These are phyloP conservation scores for Heliconius ismenius DNA, from an alignment of 2,888 invertebrate species.

Conservation along the genomic window DNA sequence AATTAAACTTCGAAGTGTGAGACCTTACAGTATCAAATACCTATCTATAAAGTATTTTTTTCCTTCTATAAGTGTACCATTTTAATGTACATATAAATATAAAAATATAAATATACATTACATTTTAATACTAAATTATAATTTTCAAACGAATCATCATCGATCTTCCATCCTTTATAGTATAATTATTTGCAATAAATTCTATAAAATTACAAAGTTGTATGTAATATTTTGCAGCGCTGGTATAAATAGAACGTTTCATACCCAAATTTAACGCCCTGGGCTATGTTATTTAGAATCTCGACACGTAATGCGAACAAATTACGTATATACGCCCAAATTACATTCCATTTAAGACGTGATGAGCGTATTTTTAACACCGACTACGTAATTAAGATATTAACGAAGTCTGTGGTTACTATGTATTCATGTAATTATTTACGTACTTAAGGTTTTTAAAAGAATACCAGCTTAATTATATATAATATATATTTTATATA, in stretches of 20 bases:
- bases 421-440: not conserved
- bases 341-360: conserved; percentile 26
- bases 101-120: not conserved
- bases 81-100: not conserved
- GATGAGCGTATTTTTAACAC: conserved; percentile 16
- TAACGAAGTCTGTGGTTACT: not conserved
- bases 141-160: not conserved
- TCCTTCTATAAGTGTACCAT: not conserved
- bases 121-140: not conserved
- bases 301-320: conserved; percentile 27
- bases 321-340: conserved; percentile 18
- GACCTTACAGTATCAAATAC: not conserved
- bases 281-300: conserved; percentile 17
- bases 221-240: not conserved
- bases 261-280: conserved; percentile 15
- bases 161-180: not conserved
- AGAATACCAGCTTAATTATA: not conserved
- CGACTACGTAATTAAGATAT: not conserved
- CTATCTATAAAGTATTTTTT: not conserved
- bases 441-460: not conserved
- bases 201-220: conserved; percentile 3
- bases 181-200: not conserved
- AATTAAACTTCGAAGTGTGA: not conserved
- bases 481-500: no score
- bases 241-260: not conserved